These are phyloP conservation scores for Macroteleia sp. DNA, from an alignment of 2,888 invertebrate genomes.

Conservation along the genomic window DNA sequence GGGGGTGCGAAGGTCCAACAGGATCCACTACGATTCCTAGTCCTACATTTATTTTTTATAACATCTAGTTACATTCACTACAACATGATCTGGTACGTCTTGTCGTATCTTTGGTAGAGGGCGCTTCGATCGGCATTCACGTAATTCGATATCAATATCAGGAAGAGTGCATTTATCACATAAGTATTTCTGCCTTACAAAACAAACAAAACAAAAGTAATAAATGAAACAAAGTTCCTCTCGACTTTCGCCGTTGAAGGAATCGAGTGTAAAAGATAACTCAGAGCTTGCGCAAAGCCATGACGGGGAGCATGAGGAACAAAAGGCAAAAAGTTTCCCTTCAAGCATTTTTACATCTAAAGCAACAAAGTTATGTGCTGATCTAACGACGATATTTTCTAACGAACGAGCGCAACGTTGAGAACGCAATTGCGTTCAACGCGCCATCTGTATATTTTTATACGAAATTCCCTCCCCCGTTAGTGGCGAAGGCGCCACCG, in stretches of 20 bases:
- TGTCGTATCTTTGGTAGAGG: conserved; percentile 83
- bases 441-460: conserved; percentile 30
- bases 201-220: conserved; percentile 53
- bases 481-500: background rate
- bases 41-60: conserved; percentile 91
- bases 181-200: conserved; percentile 72
- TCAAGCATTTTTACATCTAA: too few species aligned
- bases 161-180: conserved; percentile 67
- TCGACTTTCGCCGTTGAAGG: conserved; percentile 17
- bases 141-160: conserved; percentile 45
- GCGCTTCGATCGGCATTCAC: conserved; percentile 55
- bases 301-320: too few species aligned
- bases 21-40: conserved; percentile 89
- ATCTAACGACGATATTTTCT: too few species aligned
- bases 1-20: conserved; percentile 88
- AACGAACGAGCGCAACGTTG: too few species aligned
- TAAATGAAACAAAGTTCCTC: conserved; percentile 29
- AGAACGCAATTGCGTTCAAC: too few species aligned
- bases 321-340: too few species aligned
- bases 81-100: conserved; percentile 85
- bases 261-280: background rate
- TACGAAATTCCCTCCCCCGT: conserved; percentile 10
- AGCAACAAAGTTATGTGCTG: too few species aligned
- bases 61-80: conserved; percentile 91
- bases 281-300: background rate